A percentile compares a stretch with the other conserved stretches of the same genome.
Evolutionary conservation across 2,797 vertebrate genomes (phyloP).

Genomic region (Oceanodroma leucorhoa): DNA sequence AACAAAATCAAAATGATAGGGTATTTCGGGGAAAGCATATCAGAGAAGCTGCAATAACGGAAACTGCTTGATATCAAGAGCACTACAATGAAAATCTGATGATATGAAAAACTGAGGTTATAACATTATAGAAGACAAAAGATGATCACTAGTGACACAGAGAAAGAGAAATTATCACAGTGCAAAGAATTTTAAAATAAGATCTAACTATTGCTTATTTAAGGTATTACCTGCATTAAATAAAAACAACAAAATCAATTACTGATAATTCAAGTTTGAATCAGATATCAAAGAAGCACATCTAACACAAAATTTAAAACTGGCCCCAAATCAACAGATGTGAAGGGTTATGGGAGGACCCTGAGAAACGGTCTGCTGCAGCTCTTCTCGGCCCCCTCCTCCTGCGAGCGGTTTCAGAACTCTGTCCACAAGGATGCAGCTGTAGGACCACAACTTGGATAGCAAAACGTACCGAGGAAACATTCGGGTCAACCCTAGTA

Average conservation of each 20-base stretch:
- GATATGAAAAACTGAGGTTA: conserved; percentile 7
- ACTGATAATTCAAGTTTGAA: not conserved
- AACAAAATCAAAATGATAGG: conserved; percentile 27
- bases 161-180: not conserved
- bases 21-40: not conserved
- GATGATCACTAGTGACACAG: not conserved
- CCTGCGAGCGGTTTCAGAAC: not conserved
- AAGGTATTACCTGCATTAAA: not conserved
- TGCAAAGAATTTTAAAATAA: conserved; percentile 31
- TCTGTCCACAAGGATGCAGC: not conserved
- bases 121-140: conserved; percentile 39
- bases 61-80: conserved; percentile 3
- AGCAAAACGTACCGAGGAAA: not conserved
- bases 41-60: conserved; percentile 5
- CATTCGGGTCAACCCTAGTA: not conserved
- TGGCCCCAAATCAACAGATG: not conserved
- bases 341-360: not conserved
- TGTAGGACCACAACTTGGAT: not conserved
- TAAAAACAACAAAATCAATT: not conserved
- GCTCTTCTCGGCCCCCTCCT: not conserved
- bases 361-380: not conserved
- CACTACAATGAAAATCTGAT: not conserved
- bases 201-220: not conserved
- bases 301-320: not conserved
- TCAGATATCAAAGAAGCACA: not conserved